Base-by-base conservation (phyloP, 2,888 invertebrate species). In the Odontothrips loti region DNA sequence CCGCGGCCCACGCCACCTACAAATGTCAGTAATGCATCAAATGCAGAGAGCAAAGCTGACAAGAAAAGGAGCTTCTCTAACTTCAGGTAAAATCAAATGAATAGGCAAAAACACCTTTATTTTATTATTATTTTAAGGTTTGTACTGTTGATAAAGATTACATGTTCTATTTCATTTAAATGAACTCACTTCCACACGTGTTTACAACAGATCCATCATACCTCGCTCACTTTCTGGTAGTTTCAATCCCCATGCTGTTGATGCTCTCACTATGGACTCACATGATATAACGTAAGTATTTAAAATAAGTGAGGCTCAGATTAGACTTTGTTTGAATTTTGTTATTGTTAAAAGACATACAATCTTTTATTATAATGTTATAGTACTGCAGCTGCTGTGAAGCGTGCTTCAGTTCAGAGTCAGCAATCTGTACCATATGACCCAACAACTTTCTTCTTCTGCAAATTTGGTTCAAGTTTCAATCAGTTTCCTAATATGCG, bases 391-490 rank as follows among this genome's bases (percentile, higher is more conserved):
- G 47, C 79, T 34, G 79, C 47, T 34, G 79, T 79, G n/a, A 47
- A 63, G 48, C 79, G 47, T 23, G 48, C 79, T 34, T 79, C 79
- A 79, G 79, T 48, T n/a, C 47, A 47, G 15, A 90, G 90, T 82
- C 92, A 92, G 84, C 90, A 90, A 82, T 92, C 93, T 0, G 91
- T 93, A 1, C 92, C 93, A 0, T 94, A 94, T 83, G 95, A 96
- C 88, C 93, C 95, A 0, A 92, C 93, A 0, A 93, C 93, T 0
- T 94, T 96, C 86, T 97, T 96, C 88, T 98, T 98, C 86, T 92
- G 94, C 82, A 95, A 95, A 85, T 96, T 95, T 86, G 98, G 97
- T 12, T 96, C 97, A 0, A 96, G 95, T 87, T 98, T 97, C 86
- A 95, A 95, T 87, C 95, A 96, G 87, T 95, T 95, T 85, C 94